phyloP scores from a whole-genome alignment of 2,113 vertebrate genomes.

The Takifugu bimaculatus region DNA sequence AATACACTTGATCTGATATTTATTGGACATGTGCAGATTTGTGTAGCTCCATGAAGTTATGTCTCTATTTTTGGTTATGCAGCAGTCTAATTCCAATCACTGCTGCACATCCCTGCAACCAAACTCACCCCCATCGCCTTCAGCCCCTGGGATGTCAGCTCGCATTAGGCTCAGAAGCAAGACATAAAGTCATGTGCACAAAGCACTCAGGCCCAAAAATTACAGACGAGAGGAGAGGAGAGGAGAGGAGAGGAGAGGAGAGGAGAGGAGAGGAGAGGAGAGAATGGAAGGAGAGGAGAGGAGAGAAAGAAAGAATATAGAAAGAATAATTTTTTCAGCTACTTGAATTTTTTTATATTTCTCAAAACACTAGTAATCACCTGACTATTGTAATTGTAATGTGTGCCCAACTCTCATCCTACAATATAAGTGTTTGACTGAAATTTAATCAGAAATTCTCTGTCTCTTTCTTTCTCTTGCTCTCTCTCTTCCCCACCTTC shows the following conservation, averaged over 20 bases:
- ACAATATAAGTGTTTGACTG: constrained; percentile 56
- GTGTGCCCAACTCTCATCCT: constrained; percentile 34
- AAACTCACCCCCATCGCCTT: constrained; percentile 33
- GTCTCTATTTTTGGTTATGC: constrained; percentile 61
- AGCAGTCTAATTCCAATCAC: constrained; percentile 33
- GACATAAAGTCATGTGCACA: constrained; percentile 29
- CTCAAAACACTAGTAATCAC: too few species aligned
- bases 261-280: constrained; percentile 31
- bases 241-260: constrained; percentile 26
- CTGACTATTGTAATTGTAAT: neutral
- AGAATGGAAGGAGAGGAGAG: neutral
- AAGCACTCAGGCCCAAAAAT: constrained; percentile 11
- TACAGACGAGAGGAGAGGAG: constrained; percentile 24
- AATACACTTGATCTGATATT: constrained; percentile 1
- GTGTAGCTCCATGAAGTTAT: constrained; percentile 20
- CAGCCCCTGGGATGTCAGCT: constrained; percentile 46
- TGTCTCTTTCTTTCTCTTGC: constrained; percentile 20
- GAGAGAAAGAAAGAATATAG: neutral
- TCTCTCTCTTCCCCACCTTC: constrained; percentile 18
- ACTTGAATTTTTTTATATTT: constrained; percentile 16
- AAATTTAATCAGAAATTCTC: constrained; percentile 58
- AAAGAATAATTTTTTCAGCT: constrained; percentile 27
- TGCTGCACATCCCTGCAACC: constrained; percentile 41
- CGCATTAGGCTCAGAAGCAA: constrained; percentile 57
- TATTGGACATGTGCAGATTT: constrained; percentile 32